These are phyloP conservation scores for Monopterus albus DNA, from an alignment of 2,113 vertebrate species.

Conservation along the genomic window DNA sequence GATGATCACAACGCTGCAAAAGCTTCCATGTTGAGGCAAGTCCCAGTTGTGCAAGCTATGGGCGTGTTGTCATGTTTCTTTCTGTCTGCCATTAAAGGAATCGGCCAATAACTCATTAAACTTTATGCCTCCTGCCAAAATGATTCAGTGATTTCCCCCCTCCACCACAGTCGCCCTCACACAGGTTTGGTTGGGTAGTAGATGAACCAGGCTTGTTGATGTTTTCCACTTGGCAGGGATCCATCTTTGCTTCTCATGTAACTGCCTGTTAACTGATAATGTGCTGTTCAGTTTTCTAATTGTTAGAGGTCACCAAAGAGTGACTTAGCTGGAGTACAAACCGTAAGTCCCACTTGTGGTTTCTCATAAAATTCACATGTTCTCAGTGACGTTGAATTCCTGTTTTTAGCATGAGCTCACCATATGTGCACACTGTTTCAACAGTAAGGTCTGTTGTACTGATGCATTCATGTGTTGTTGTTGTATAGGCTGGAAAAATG, in stretches of 20 bases:
- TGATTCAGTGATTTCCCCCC: constrained; percentile 8
- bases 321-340: not conserved
- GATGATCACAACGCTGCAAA: constrained; percentile 7
- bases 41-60: constrained; percentile 77
- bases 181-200: constrained; percentile 13
- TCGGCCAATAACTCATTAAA: constrained; percentile 22
- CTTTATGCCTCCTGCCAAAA: not conserved
- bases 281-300: not conserved
- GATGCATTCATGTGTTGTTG: constrained; percentile 6
- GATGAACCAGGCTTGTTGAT: constrained; percentile 14
- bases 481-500: constrained; percentile 4
- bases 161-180: not conserved
- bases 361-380: too few species aligned
- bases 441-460: not conserved
- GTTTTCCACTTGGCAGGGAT: constrained; percentile 30
- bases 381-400: constrained; percentile 25
- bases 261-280: constrained; percentile 20
- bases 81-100: constrained; percentile 9
- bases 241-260: constrained; percentile 3
- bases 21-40: constrained; percentile 81
- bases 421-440: too few species aligned
- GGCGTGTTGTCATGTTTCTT: constrained; percentile 82
- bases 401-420: constrained; percentile 26
- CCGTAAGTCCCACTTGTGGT: too few species aligned
- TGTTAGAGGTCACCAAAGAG: constrained; percentile 18